phyloP scores from a whole-genome alignment of 2,797 vertebrate species.

The Bovichtus variegatus region DNA sequence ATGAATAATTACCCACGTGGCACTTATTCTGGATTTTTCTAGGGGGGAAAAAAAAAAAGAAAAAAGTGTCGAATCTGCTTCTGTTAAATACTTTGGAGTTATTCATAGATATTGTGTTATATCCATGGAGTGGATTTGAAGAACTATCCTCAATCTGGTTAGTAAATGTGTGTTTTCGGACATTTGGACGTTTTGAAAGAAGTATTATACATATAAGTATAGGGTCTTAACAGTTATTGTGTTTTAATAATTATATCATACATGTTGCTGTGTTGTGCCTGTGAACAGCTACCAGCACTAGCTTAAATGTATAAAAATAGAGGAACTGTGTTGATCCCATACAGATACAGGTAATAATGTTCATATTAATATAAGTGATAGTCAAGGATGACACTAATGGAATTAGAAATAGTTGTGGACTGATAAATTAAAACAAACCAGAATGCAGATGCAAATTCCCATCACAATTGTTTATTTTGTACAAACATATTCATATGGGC shows the following conservation, averaged over 20 bases:
- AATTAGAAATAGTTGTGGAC: neutral
- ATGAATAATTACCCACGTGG: accelerated
- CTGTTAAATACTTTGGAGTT: neutral
- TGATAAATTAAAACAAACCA: neutral
- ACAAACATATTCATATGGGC: neutral
- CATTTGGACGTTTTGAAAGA: neutral
- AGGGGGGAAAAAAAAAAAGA: no score
- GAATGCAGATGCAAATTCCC: neutral
- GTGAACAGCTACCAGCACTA: neutral
- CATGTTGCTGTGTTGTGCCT: neutral
- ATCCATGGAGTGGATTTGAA: no score
- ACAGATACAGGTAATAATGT: neutral
- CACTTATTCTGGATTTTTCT: neutral
- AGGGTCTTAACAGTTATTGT: neutral
- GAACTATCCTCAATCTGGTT: neutral
- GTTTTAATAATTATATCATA: neutral
- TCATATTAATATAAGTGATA: neutral
- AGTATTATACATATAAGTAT: neutral
- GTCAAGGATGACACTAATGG: neutral
- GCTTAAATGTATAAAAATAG: neutral
- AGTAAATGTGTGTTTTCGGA: neutral
- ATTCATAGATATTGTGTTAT: no score
- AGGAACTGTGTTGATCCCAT: neutral
- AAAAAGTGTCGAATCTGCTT: constrained; percentile 28
- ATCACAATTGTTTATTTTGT: neutral